phyloP scores from a whole-genome alignment of 2,113 vertebrate genomes.

The Melierax canorus region DNA sequence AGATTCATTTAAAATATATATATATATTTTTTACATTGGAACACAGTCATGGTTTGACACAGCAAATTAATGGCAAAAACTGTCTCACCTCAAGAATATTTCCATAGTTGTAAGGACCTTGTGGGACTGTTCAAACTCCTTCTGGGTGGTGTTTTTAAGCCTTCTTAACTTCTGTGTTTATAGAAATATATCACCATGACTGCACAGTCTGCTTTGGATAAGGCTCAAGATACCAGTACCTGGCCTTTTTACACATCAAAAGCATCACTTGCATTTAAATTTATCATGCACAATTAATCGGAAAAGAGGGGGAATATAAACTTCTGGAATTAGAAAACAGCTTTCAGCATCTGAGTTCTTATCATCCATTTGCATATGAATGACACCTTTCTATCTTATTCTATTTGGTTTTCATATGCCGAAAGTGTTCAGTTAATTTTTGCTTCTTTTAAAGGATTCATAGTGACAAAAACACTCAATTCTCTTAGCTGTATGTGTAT shows the following conservation, averaged over 20 bases:
- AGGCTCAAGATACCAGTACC: neutral
- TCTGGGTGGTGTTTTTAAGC: neutral
- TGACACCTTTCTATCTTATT: neutral
- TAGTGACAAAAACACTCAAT: neutral
- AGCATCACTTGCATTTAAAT: neutral
- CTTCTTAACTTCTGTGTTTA: neutral
- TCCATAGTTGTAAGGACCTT: neutral
- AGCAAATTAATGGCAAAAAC: neutral
- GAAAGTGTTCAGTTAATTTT: neutral
- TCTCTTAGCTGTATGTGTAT: neutral
- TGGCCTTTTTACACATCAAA: neutral
- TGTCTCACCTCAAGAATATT: neutral
- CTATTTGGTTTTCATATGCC: neutral
- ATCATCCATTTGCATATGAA: neutral
- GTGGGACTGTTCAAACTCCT: neutral
- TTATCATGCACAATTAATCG: neutral
- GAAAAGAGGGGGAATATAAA: neutral
- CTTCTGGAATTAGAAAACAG: neutral
- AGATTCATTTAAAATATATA: neutral
- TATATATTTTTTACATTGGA: neutral
- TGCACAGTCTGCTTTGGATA: neutral
- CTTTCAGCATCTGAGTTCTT: neutral
- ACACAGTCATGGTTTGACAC: neutral
- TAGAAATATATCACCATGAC: neutral
- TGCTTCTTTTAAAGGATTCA: neutral